Conservation (phyloP, 1,140 invertebrate genomes). For the Pseudomyrmex sp. region DNA sequence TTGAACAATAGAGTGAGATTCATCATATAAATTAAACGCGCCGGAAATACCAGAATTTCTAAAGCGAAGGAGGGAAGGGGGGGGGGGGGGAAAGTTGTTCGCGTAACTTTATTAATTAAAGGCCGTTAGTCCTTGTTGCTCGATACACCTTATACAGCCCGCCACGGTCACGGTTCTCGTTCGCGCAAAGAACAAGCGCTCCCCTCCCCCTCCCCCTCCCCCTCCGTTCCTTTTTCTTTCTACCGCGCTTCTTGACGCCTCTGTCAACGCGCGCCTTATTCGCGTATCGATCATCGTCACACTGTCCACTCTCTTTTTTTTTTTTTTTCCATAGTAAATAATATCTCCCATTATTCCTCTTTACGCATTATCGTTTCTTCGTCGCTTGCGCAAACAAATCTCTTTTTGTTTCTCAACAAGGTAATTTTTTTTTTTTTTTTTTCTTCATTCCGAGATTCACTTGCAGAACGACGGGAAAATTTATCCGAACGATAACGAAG, state of each 20-base stretch:
- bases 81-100: constrained; percentile 76
- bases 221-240: constrained; percentile 36
- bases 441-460: not conserved
- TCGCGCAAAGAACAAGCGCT: constrained; percentile 67
- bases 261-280: constrained; percentile 55
- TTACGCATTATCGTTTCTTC: constrained; percentile 34
- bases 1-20: too few species aligned
- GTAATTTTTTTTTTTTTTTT: not conserved
- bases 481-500: not conserved
- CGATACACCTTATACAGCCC: constrained; percentile 77
- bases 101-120: constrained; percentile 85
- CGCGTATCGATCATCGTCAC: constrained; percentile 71
- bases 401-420: constrained; percentile 38
- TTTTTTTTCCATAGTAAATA: constrained; percentile 56
- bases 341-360: constrained; percentile 45
- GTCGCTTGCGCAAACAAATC: constrained; percentile 34
- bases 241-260: constrained; percentile 43
- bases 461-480: too few species aligned
- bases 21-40: too few species aligned
- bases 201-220: constrained; percentile 31
- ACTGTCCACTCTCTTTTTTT: too few species aligned
- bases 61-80: too few species aligned
- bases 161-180: constrained; percentile 64
- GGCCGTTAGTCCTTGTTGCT: constrained; percentile 82
- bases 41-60: too few species aligned